These are phyloP conservation scores for Lophius americanus DNA, from an alignment of 2,797 vertebrate genomes.

Conservation along the genomic window DNA sequence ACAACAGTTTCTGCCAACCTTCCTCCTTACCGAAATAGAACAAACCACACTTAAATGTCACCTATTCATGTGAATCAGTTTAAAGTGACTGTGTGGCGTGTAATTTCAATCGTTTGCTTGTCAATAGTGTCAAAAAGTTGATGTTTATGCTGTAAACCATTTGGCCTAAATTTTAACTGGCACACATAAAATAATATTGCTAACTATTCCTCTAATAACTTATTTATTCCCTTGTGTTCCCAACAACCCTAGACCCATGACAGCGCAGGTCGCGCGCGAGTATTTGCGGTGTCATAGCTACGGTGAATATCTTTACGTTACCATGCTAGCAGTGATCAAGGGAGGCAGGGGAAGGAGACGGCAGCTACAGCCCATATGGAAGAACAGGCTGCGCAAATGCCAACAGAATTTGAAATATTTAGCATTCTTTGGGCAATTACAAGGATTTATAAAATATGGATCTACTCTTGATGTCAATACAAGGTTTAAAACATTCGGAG, in stretches of 20 bases:
- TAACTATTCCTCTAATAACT: constrained; percentile 14
- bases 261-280: constrained; percentile 29
- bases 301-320: constrained; percentile 52
- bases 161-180: background rate
- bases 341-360: constrained; percentile 29
- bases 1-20: constrained; percentile 12
- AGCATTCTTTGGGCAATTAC: constrained; percentile 35
- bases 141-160: background rate
- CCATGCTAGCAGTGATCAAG: constrained; percentile 66
- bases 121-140: background rate
- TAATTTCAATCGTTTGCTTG: background rate
- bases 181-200: background rate
- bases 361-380: constrained; percentile 44
- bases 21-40: constrained; percentile 1
- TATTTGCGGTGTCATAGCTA: constrained; percentile 55
- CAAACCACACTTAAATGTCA: background rate
- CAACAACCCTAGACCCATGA: constrained; percentile 30
- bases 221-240: constrained; percentile 35
- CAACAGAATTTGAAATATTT: constrained; percentile 49
- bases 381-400: constrained; percentile 29
- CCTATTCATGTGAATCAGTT: background rate
- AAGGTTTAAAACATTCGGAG: constrained; percentile 1
- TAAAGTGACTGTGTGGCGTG: too few species aligned
- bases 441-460: constrained; percentile 45
- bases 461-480: constrained; percentile 17